Percentiles rank a stretch among this genome's conserved stretches.
These are phyloP conservation scores for Gastrophysa polygoni DNA, from an alignment of 2,888 invertebrate genomes.

Conservation along the genomic window DNA sequence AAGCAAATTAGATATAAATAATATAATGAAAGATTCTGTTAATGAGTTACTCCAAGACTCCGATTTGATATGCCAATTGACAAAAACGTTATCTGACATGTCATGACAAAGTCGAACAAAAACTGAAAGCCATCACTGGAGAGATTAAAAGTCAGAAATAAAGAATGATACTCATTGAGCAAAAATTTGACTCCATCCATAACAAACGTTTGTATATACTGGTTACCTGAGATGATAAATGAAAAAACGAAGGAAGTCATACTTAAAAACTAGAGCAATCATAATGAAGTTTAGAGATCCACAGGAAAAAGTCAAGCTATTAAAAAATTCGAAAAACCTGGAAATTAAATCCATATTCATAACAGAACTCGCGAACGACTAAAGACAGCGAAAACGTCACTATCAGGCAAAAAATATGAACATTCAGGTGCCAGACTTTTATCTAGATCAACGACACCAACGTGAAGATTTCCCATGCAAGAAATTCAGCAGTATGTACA, in stretches of 20 bases:
- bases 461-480: no score
- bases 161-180: background rate
- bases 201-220: conserved; percentile 1
- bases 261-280: no score
- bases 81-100: background rate
- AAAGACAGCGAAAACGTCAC: no score
- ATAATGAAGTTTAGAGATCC: no score
- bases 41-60: conserved; percentile 3
- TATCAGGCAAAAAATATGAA: no score
- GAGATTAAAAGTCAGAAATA: background rate
- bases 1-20: conserved; percentile 1
- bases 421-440: no score
- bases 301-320: no score
- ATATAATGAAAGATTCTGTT: background rate
- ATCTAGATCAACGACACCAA: no score
- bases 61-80: background rate
- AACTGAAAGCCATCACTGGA: background rate
- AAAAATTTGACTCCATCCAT: background rate
- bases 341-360: conserved; percentile 10
- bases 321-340: no score
- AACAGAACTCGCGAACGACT: conserved; percentile 43
- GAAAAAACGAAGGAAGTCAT: conserved; percentile 1
- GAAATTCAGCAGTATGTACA: no score
- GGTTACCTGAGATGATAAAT: background rate
- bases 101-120: background rate